Percentiles rank a stretch among this genome's conserved stretches.
Conservation (phyloP, 2,797 vertebrate species). For the Sparidentex hasta region DNA sequence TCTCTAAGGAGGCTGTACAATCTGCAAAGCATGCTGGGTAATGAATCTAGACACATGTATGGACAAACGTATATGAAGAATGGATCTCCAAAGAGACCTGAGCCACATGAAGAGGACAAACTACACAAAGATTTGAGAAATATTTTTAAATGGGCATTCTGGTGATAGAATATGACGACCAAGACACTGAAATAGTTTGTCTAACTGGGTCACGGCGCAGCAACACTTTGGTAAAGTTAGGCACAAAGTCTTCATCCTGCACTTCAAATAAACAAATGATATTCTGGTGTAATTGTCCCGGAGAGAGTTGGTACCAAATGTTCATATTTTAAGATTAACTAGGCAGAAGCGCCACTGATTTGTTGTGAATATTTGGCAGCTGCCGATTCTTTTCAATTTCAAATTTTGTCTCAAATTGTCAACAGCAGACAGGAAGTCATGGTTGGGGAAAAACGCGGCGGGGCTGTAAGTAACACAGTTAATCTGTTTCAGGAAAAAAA, state of each 20-base stretch:
- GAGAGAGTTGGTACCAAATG: constrained; percentile 3
- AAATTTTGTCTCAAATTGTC: neutral
- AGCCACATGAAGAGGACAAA: neutral
- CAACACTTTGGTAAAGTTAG: neutral
- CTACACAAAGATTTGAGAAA: too few relatives aligned
- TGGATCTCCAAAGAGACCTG: neutral
- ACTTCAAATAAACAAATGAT: neutral
- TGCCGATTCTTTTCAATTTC: neutral
- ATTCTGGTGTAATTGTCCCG: constrained; percentile 11
- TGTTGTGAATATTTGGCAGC: neutral
- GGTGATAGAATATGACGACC: constrained; percentile 14
- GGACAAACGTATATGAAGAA: neutral
- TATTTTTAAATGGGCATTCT: constrained; percentile 1
- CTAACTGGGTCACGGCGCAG: constrained; percentile 19
- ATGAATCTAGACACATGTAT: too few relatives aligned
- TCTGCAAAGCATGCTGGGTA: too few relatives aligned
- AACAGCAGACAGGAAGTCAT: neutral
- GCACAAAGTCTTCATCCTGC: neutral
- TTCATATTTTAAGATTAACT: neutral
- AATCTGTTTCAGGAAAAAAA: neutral
- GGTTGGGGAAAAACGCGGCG: neutral
- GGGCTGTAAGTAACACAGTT: too few relatives aligned
- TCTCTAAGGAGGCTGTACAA: too few relatives aligned
- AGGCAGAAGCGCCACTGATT: neutral
- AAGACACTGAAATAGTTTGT: constrained; percentile 19